phyloP scores from a whole-genome alignment of 2,888 invertebrate genomes.

The Drosophila formosana region DNA sequence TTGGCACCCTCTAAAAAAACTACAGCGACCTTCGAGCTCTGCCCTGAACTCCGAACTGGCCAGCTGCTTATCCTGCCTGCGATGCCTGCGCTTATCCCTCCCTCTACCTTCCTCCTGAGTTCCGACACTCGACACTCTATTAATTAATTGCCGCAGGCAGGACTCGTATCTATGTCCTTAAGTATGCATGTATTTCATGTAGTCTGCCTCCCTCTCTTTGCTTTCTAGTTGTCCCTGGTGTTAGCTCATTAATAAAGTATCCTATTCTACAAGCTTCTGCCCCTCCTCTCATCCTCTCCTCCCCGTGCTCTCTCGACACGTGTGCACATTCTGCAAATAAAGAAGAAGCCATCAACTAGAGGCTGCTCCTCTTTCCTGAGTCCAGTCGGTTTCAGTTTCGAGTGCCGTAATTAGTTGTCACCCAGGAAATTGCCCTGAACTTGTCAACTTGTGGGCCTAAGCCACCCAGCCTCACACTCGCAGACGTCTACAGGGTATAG shows the following conservation, averaged over 20 bases:
- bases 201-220: background rate
- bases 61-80: slow-evolving; percentile 60
- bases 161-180: slow-evolving; percentile 19
- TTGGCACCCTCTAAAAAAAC: slow-evolving; percentile 14
- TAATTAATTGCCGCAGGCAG: slow-evolving; percentile 62
- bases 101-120: background rate
- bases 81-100: slow-evolving; percentile 34
- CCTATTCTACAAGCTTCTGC: slow-evolving; percentile 18
- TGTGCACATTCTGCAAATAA: slow-evolving; percentile 34
- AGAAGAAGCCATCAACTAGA: slow-evolving; percentile 24
- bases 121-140: slow-evolving; percentile 66
- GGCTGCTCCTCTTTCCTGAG: background rate
- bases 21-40: background rate
- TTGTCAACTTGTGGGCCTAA: slow-evolving; percentile 7
- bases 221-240: slow-evolving; percentile 36
- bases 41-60: background rate
- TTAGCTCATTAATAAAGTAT: slow-evolving; percentile 67
- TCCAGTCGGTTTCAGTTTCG: slow-evolving; percentile 25
- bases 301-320: slow-evolving; percentile 42
- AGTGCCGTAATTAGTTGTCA: slow-evolving; percentile 46
- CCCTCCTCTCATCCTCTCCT: slow-evolving; percentile 3
- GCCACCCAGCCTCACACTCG: slow-evolving; percentile 20
- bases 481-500: slow-evolving; percentile 7
- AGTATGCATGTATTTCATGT: slow-evolving; percentile 6
- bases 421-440: slow-evolving; percentile 29